phyloP scores from a whole-genome alignment of 2,797 vertebrate species.

The Eurystomus glaucurus region DNA sequence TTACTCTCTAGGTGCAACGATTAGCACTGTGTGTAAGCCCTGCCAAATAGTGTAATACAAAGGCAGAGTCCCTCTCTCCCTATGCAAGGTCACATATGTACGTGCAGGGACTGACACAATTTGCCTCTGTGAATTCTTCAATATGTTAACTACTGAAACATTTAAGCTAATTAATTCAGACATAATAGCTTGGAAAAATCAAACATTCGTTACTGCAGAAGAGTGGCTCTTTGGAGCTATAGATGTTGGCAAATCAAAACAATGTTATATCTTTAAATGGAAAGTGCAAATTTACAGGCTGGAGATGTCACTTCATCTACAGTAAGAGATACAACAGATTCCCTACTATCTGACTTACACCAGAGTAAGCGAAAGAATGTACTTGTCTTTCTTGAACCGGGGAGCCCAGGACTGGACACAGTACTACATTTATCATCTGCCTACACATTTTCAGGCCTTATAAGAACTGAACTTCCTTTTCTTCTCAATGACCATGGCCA shows the following conservation, averaged over 20 bases:
- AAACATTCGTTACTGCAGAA: background rate
- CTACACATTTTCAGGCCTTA: background rate
- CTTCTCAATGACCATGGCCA: background rate
- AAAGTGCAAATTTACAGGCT: background rate
- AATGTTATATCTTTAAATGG: background rate
- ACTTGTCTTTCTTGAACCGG: too few relatives aligned
- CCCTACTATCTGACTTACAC: background rate
- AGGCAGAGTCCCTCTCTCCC: background rate
- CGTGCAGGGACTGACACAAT: background rate
- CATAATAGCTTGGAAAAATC: background rate
- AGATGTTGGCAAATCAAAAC: background rate
- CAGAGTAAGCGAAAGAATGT: background rate
- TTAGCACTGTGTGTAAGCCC: background rate
- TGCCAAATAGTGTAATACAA: background rate
- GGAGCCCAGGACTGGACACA: too few relatives aligned
- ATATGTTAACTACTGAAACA: background rate
- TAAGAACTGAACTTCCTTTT: background rate
- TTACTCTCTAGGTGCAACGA: background rate
- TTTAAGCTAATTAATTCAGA: constrained; percentile 45
- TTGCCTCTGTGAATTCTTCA: constrained; percentile 29
- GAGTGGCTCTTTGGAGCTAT: background rate
- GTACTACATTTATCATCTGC: background rate
- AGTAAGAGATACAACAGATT: background rate
- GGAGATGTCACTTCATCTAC: background rate
- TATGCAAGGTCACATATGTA: background rate